Percentiles rank a stretch among this genome's conserved stretches.
Conservation (phyloP, 2,113 vertebrate species). For the Phalacrocorax carbo region DNA sequence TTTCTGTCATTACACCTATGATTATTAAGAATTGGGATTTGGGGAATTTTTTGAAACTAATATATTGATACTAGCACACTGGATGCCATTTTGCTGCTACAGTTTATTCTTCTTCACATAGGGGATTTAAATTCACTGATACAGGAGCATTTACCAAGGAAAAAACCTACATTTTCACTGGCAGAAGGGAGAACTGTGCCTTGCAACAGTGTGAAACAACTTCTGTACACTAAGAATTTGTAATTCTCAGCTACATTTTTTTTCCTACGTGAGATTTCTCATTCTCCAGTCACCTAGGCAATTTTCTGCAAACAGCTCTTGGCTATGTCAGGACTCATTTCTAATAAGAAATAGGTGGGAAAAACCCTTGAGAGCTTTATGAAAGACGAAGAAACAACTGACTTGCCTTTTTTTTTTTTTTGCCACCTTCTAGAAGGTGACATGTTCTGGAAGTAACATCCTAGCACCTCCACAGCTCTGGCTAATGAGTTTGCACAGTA, state of each 20-base stretch:
- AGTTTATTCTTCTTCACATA: background rate
- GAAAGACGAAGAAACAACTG: background rate
- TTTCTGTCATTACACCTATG: background rate
- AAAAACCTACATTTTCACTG: background rate
- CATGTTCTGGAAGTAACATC: background rate
- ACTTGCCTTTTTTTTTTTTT: background rate
- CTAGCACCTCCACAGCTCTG: background rate
- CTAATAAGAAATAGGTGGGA: background rate
- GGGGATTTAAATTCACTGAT: background rate
- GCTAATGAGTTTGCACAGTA: background rate
- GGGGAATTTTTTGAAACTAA: accelerated
- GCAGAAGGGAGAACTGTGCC: background rate
- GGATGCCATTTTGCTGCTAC: background rate
- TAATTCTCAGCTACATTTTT: background rate
- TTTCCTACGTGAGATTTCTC: background rate
- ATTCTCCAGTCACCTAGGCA: background rate
- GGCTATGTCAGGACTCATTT: background rate
- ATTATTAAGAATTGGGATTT: background rate
- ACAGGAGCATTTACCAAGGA: background rate
- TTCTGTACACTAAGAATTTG: background rate
- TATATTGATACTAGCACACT: background rate
- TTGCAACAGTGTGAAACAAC: background rate
- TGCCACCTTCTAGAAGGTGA: background rate
- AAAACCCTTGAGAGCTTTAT: background rate
- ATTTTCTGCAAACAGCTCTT: slow-evolving; percentile 20